Percentiles rank a stretch among this genome's conserved stretches.
phyloP scores from a whole-genome alignment of 2,113 vertebrate genomes.

The Amia ocellicauda region DNA sequence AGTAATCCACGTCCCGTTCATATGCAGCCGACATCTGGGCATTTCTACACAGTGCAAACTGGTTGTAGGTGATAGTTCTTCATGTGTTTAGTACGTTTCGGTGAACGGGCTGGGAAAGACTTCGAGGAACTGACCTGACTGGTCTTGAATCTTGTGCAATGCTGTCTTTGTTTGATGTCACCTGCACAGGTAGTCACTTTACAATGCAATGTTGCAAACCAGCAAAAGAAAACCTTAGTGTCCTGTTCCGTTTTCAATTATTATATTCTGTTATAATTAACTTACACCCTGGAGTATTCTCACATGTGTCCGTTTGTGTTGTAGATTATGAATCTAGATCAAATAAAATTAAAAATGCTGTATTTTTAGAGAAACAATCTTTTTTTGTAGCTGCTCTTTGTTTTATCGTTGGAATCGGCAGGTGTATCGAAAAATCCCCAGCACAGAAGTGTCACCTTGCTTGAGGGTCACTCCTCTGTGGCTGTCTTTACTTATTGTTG shows the following conservation, averaged over 20 bases:
- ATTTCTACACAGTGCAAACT: too few relatives aligned
- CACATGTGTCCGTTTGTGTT: slow-evolving; percentile 4
- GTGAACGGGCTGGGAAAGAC: too few relatives aligned
- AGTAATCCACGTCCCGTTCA: too few relatives aligned
- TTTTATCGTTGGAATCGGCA: slow-evolving; percentile 48
- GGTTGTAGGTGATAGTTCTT: too few relatives aligned
- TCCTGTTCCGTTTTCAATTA: not conserved
- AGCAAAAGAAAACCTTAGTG: too few relatives aligned
- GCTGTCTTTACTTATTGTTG: slow-evolving; percentile 37
- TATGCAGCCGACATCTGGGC: too few relatives aligned
- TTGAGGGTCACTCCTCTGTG: slow-evolving; percentile 43
- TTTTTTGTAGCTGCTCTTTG: not conserved
- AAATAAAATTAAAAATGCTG: not conserved
- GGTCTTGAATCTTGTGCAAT: too few relatives aligned
- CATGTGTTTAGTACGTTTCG: too few relatives aligned
- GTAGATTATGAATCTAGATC: not conserved
- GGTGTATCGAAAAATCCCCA: slow-evolving; percentile 32
- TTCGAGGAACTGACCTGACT: too few relatives aligned
- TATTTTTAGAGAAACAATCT: not conserved
- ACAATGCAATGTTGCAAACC: too few relatives aligned
- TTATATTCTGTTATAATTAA: slow-evolving; percentile 20
- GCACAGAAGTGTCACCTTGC: slow-evolving; percentile 41
- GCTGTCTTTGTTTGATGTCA: too few relatives aligned
- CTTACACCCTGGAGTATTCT: not conserved
- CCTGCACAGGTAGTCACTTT: too few relatives aligned